Conservation (phyloP, 2,113 vertebrate genomes). For the Sinocyclocheilus grahami region DNA sequence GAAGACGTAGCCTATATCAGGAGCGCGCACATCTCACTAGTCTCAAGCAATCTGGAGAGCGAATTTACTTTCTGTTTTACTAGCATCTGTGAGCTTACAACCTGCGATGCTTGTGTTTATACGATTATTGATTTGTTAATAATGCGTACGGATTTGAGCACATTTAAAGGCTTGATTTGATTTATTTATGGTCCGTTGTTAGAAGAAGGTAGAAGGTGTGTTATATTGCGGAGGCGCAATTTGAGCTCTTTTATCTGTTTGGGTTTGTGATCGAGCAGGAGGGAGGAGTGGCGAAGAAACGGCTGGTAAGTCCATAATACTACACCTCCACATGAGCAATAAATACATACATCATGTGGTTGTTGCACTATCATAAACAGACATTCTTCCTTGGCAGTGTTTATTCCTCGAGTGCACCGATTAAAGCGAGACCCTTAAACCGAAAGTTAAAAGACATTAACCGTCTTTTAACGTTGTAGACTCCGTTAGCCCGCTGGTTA, state of each 20-base stretch:
- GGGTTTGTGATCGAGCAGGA: slow-evolving; percentile 22
- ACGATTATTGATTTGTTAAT: not conserved
- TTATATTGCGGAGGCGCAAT: not conserved
- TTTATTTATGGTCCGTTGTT: not conserved
- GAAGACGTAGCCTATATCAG: not conserved
- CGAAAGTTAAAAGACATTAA: too few species aligned
- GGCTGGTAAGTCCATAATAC: slow-evolving; percentile 28
- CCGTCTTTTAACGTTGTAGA: not conserved
- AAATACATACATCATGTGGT: not conserved
- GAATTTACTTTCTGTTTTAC: not conserved
- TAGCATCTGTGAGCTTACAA: not conserved
- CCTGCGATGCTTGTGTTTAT: slow-evolving; percentile 24
- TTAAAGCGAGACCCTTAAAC: not conserved
- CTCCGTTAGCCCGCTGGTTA: not conserved
- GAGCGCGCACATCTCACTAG: not conserved
- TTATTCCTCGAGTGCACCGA: not conserved
- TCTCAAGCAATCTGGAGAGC: not conserved
- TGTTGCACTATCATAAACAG: not conserved
- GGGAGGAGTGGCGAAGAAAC: slow-evolving; percentile 28
- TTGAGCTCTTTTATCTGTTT: not conserved
- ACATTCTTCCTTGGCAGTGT: not conserved
- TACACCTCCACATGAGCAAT: not conserved
- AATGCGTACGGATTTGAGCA: not conserved
- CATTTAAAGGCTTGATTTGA: not conserved
- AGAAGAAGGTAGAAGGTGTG: not conserved